Base-by-base conservation (phyloP, 2,797 vertebrate species). In the Xenopus petersii region DNA sequence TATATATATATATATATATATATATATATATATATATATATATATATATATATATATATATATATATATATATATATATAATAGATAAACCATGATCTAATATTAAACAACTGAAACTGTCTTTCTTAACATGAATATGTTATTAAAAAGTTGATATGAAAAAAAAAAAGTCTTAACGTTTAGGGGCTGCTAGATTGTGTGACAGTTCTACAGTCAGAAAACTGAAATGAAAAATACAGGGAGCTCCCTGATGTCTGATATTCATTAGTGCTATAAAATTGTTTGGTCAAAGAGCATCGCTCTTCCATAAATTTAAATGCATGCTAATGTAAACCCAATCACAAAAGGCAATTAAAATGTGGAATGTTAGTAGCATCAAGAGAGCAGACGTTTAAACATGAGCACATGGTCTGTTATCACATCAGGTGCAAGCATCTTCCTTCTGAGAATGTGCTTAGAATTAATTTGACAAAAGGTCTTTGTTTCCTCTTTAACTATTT, bases 171-270 rank as follows among this genome's bases (percentile, higher is more conserved):
- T 15, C 11, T 4, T 51, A 15, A 10, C 10, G 11, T 12, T 30
- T 13, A 33, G 66, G 24, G 51, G 36, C 26, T 55, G 12, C 7
- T 51, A 26, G 51, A 55, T 55, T 68, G 5, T 49, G 16, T 30
- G 49, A 24, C 54, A 26, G 16, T 56, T n/a, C 66, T n/a, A 36
- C 16, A 55, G 51, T 36, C 26, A 63, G 30, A n/a, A 55, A 68
- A 36, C 12, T 15, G 21, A 51, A 68, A 56, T 33, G 26, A 30
- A 55, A 68, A 36, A 56, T 17, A 33, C 3, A 56, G 49, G 12
- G 26, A 55, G 49, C 66, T 68, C 30, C 30, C 51, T 56, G 66
- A 68, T 68, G 49, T 56, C 55, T 55, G 13, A 67, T 47, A 67
- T 54, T 42, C 47, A 54, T 54, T 67, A 67, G 49, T 24, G 55